These are phyloP conservation scores for Malthinus seriepunctatus DNA, from an alignment of 2,888 invertebrate genomes.

Conservation along the genomic window DNA sequence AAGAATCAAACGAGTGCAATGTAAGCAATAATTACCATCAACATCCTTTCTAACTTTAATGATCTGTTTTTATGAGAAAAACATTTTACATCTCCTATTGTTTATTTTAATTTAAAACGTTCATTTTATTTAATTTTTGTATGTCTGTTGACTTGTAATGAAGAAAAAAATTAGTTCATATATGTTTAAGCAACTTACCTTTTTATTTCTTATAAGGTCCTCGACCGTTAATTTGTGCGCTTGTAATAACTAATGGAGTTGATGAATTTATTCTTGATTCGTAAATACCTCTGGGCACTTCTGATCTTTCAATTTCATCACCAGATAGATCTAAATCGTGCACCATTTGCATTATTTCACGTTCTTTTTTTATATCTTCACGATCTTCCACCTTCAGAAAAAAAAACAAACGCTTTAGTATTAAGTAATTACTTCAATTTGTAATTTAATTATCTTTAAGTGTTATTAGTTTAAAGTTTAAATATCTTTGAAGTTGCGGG, in stretches of 20 bases:
- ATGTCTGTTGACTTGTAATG: no score
- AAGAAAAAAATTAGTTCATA: neutral
- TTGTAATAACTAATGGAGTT: conserved; percentile 44
- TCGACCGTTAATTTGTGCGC: conserved; percentile 48
- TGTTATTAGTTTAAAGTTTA: no score
- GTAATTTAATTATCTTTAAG: conserved; percentile 4
- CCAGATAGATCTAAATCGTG: conserved; percentile 85
- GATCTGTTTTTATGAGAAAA: conserved; percentile 9
- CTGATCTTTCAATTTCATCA: conserved; percentile 72
- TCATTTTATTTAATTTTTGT: no score
- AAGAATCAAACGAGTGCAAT: conserved; percentile 9
- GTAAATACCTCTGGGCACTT: conserved; percentile 66
- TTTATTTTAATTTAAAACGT: neutral
- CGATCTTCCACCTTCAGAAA: conserved; percentile 64
- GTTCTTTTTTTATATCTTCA: conserved; percentile 82
- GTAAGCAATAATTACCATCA: conserved; percentile 9
- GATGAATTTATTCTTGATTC: conserved; percentile 51
- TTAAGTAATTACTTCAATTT: conserved; percentile 7
- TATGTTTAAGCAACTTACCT: neutral
- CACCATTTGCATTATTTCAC: conserved; percentile 91
- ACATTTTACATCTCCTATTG: conserved; percentile 6
- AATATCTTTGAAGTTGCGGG: no score
- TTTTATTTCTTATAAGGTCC: conserved; percentile 21
- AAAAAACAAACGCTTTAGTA: conserved; percentile 5
- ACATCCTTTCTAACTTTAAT: conserved; percentile 14